Base-by-base conservation (phyloP, 1,140 invertebrate species). In the Drosophila carrolli region DNA sequence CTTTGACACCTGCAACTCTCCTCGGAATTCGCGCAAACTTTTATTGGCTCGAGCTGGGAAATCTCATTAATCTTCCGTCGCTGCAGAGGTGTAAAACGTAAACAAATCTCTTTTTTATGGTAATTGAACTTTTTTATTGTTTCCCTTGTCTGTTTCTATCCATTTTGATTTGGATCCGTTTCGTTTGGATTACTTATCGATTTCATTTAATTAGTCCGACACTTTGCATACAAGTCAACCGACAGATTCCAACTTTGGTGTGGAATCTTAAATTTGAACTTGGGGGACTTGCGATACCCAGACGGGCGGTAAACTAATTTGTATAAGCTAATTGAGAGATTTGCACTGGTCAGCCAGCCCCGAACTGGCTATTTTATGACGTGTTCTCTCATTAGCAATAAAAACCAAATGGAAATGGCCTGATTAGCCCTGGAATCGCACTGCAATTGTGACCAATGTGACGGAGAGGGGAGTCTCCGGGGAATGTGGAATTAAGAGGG, bases 271-370 rank as follows among this genome's bases (percentile, higher is more conserved):
- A 10, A 5, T 10, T 32, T 5, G n/a, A 14, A 50, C 41, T 41
- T 60, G 10, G 48, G 73, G 78, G 77, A 81, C 41, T 78, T 3
- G 47, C 37, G 23, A 35, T 44, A 88, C 90, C 84, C 90, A 66
- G 62, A 73, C 75, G 85, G 82, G 90, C 85, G 78, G 70, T 91
- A 91, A 91, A 91, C 80, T 83, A 90, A 91, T 91, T 91, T 83
- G 83, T 83, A 65, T 61, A 62, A 79, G 66, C 83, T 89, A 88
- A 88, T 88, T 88, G 83, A 76, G 75, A 83, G 75, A 89, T 88
- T 89, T 89, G 82, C 55, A 40, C 27, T 57, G 50, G 65, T 65
- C 71, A 75, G 67, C 29, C 50, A 40, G 38, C 29, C 37, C 56
- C 41, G 10, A 16, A 13, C 35, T 5, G 37, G n/a, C 48, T 51